Evolutionary conservation across 2,888 invertebrate genomes (phyloP), one percentile per base, ranked within the genome.

Genomic region (Stegana nigrithorax): DNA sequence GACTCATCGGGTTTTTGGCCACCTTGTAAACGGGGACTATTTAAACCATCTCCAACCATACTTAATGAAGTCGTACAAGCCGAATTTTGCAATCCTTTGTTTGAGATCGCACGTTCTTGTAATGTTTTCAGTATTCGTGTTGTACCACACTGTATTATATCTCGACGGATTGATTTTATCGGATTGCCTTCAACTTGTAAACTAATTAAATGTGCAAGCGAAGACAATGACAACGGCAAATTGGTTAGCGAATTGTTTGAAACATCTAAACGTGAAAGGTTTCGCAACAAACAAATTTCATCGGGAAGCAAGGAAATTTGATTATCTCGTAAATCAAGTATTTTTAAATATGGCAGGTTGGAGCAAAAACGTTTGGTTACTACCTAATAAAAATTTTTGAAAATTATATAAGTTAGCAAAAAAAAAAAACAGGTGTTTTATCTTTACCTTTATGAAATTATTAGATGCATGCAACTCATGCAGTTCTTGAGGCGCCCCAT

Each of bases 171-270:
- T 59, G 91, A 91, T 73, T 92, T 90, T 70, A 96, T 87, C 74
- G 92, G 92, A 86, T 97, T 97, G 4, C 96, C 96, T 70, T 95
- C 94, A 75, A 96, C 88, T 67, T 91, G 91, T 57, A 97, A 88
- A 70, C 92, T 92, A 76, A 94, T 93, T 63, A 97, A 86, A 81
- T 94, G 92, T 0, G 92, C 90, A 73, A 97, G 87, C 1, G 89
- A 84, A 21, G 91, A 88, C 58, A 93, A 79, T n/a, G 88, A 87
- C 74, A 87, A 88, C n/a, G 93, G 93, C 65, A 94, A 85, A 69
- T 91, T 91, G 60, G 81, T 85, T 39, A 92, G 87, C 72, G 89
- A 90, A 82, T 96, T 96, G 84, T 94, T 94, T 8, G 93, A 92
- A 61, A 96, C 85, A 87, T 97, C 96, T 53, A 97, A 88, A 70